Evolutionary conservation across 2,113 vertebrate species (phyloP), one percentile per base, ranked within the genome.

Genomic region (Upupa epops): DNA sequence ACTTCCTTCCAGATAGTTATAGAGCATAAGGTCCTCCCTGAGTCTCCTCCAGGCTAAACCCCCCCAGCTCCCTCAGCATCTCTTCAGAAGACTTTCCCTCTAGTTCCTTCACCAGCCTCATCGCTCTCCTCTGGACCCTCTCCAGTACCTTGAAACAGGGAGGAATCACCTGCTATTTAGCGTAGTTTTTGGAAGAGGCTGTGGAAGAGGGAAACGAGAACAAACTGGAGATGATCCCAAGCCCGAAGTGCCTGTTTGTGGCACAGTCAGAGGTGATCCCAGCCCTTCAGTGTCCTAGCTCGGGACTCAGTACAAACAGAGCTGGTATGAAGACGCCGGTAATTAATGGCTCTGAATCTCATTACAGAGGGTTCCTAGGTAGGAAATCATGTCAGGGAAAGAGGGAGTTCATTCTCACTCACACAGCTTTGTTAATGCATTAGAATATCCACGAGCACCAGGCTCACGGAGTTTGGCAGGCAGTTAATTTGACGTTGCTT

Each of bases 161-260:
- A 24, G 64, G 25, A 9, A 51, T 66, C 16, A 37, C 17, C 29
- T 60, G 3, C 58, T 13, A 24, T 25, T 19, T 51, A 0, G 0
- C 4, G 5, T 76, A 45, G 40, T 31, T 56, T 81, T 74, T 7
- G 1, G 37, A 75, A 60, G 26, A 64, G 9, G 4, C 4, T n/a
- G 42, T 34, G 32, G 20, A 73, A 68, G 3, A 16, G 3, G 65
- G 31, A 69, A 71, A 74, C 16, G 19, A 75, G 18, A 15, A 37
- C 11, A 64, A 34, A 20, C 6, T 3, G 24, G 21, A 46, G 46
- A 78, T 58, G 31, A 46, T 11, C 25, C 25, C 6, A 25, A 58
- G 68, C 6, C 14, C 31, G 51, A 54, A 21, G 11, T 31, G 7
- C 25, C 6, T 0, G 0, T 60, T 56, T 3, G 2, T 1, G 1